Conservation (phyloP, 2,797 vertebrate genomes). For the Paratrypauchen microcephalus region DNA sequence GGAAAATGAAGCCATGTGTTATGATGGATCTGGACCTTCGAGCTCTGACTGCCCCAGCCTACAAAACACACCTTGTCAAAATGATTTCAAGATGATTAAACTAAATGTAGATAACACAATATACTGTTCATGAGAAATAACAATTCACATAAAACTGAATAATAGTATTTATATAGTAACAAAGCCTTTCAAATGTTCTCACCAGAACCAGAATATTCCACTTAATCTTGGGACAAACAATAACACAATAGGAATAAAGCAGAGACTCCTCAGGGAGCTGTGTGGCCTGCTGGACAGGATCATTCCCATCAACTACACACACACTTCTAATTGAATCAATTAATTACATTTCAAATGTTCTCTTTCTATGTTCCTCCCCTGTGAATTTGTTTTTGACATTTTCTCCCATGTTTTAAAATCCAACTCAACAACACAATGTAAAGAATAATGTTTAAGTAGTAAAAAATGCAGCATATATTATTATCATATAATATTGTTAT, state of each 20-base stretch:
- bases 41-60: conserved; percentile 99
- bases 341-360: neutral
- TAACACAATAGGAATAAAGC: conserved; percentile 45
- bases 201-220: conserved; percentile 15
- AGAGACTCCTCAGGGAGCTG: conserved; percentile 47
- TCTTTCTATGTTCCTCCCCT: neutral
- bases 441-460: neutral
- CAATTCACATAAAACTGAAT: neutral
- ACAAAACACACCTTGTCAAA: conserved; percentile 13
- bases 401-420: neutral
- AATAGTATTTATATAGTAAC: too few species aligned
- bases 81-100: neutral
- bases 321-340: conserved; percentile 12
- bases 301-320: conserved; percentile 51
- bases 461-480: neutral
- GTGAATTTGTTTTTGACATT: neutral
- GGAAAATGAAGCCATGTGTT: conserved; percentile 99
- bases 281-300: conserved; percentile 46
- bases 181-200: conserved; percentile 16
- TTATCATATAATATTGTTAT: neutral
- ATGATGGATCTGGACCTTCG: conserved; percentile 98
- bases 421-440: neutral
- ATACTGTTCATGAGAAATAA: neutral
- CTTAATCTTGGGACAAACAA: conserved; percentile 25
- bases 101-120: neutral